Base-by-base conservation (phyloP, 92 coral and sea anemone genomes). In the Porites evermanni region DNA sequence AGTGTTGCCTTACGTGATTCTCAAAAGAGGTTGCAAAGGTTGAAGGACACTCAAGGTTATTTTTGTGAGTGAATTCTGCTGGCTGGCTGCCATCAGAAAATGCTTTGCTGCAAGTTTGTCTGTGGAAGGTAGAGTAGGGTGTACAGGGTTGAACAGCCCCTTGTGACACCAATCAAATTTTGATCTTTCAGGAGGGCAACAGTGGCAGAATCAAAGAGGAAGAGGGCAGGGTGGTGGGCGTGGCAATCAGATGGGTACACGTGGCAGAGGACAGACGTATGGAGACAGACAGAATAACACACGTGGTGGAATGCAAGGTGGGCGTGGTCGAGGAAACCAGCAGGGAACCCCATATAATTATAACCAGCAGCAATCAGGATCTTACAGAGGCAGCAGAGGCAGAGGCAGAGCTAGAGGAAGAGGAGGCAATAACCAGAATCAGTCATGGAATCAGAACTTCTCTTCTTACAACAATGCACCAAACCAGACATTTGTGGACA, bases 301-400 rank as follows among this genome's bases (percentile, higher is more conserved):
- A 16, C 58, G 70, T 44, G 72, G 72, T 79, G 87, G 74, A 44
- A 87, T 16, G 12, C 81, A 71, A 13, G 64, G 89, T n/a, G 79
- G 78, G 32, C 79, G 90, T 12, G 93, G 93, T 32, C 60, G 90
- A 24, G 87, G 84, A 20, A 79, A 79, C 23, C 92, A 89, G 82
- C 83, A 81, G n/a, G 56, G 32, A 10, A 53, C 66, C 24, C 64
- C 75, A 6, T 58, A 21, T 17, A 81, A 24, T 38, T 19, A 69
- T 18, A 67, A 81, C 19, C 85, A 81, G 58, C 85, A 69, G 64
- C 61, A 56, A 8, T 17, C 54, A 53, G 77, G 16, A 17, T 89
- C 83, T 47, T 66, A 53, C 70, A 84, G 88, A 17, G 86, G 87
- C 65, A 79, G 81, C 0, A 63, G 87, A 19, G 91, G 92, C 26